A percentile compares a stretch with the other conserved stretches of the same genome.
Evolutionary conservation across 2,113 vertebrate genomes (phyloP).

Genomic region (human): GRCh38 chr2:143383001-143383500

Average conservation of each 20-base stretch:
- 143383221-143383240: neutral
- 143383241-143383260: slow-evolving; percentile 13
- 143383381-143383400: neutral
- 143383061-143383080: slow-evolving; percentile 62
- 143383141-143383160: neutral
- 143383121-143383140: slow-evolving; percentile 61
- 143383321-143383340: neutral
- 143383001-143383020: slow-evolving; percentile 34
- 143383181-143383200: neutral
- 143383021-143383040: slow-evolving; percentile 67
- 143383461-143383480: neutral
- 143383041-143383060: slow-evolving; percentile 65
- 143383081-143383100: slow-evolving; percentile 57
- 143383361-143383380: neutral
- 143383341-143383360: neutral
- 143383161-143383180: neutral
- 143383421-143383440: neutral
- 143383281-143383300: slow-evolving; percentile 30
- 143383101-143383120: slow-evolving; percentile 33
- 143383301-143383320: neutral
- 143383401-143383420: slow-evolving; percentile 29
- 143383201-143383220: neutral
- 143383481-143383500: neutral
- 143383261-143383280: neutral
- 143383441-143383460: slow-evolving; percentile 20